phyloP scores from a whole-genome alignment of 2,797 vertebrate species.

The Dendrocincla tyrannina region DNA sequence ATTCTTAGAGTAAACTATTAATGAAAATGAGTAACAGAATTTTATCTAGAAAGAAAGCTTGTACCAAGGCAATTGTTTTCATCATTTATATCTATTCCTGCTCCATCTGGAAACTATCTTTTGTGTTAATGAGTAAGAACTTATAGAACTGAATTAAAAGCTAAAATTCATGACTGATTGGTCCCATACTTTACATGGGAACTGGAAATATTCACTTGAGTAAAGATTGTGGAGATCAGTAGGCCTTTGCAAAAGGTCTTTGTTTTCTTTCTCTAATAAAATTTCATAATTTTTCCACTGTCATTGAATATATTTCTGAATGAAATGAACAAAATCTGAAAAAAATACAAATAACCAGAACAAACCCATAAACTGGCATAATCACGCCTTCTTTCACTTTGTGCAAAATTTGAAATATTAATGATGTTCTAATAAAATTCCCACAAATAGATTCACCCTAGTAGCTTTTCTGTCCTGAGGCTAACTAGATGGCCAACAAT shows the following conservation, averaged over 20 bases:
- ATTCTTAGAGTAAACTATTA: not conserved
- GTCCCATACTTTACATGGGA: not conserved
- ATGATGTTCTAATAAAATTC: not conserved
- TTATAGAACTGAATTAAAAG: not conserved
- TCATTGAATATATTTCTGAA: not conserved
- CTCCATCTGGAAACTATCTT: not conserved
- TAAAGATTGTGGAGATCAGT: not conserved
- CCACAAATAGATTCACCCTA: not conserved
- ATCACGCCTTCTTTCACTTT: not conserved
- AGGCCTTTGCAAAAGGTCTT: not conserved
- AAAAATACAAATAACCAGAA: not conserved
- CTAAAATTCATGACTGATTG: not conserved
- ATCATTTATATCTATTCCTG: not conserved
- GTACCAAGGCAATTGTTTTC: not conserved
- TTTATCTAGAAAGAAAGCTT: not conserved
- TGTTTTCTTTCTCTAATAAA: not conserved
- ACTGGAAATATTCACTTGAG: not conserved
- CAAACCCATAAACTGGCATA: not conserved
- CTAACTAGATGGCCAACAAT: not conserved
- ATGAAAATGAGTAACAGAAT: not conserved
- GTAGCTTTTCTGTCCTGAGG: not conserved
- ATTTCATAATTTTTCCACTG: not conserved
- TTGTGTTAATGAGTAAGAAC: not conserved
- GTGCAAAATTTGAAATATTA: not conserved
- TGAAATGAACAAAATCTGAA: not conserved